A percentile compares a stretch with the other conserved stretches of the same genome.
Conservation (phyloP, 2,797 vertebrate species). For the Hippoglossus hippoglossus region DNA sequence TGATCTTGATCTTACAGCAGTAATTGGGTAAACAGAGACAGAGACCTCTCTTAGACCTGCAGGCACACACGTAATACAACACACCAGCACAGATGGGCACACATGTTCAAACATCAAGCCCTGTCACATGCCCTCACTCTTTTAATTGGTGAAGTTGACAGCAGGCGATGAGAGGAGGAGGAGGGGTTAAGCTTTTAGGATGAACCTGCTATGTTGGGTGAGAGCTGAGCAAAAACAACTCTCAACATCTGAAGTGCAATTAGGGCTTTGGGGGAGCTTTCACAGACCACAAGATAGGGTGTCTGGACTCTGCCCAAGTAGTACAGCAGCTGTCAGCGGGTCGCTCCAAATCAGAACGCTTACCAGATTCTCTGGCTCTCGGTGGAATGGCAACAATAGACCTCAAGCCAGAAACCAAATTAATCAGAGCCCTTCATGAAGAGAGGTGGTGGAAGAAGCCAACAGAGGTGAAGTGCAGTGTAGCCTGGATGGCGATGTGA, state of each 20-base stretch:
- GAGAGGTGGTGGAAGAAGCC: slow-evolving; percentile 47
- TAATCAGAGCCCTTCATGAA: slow-evolving; percentile 60
- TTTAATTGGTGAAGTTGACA: slow-evolving; percentile 41
- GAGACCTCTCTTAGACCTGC: slow-evolving; percentile 29
- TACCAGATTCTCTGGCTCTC: slow-evolving; percentile 71
- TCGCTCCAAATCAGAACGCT: slow-evolving; percentile 71
- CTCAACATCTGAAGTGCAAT: slow-evolving; percentile 70
- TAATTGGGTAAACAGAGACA: slow-evolving; percentile 60
- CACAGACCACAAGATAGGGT: slow-evolving; percentile 66
- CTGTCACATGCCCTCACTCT: slow-evolving; percentile 36
- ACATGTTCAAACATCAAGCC: slow-evolving; percentile 29
- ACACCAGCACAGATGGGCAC: slow-evolving; percentile 26
- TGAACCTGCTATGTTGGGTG: slow-evolving; percentile 53
- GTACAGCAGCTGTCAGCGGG: slow-evolving; percentile 81
- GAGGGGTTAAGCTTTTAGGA: slow-evolving; percentile 33
- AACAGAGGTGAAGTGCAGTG: slow-evolving; percentile 40
- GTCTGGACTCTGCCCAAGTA: slow-evolving; percentile 66
- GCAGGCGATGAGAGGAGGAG: slow-evolving; percentile 24
- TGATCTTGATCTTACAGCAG: slow-evolving; percentile 45
- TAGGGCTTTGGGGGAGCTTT: slow-evolving; percentile 66
- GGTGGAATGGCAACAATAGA: slow-evolving; percentile 77
- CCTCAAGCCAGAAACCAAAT: slow-evolving; percentile 68
- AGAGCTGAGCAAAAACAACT: slow-evolving; percentile 62
- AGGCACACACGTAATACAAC: slow-evolving; percentile 27
- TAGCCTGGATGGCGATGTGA: slow-evolving; percentile 52